Base-by-base conservation (phyloP, 2,113 vertebrate species). In the Clarias batrachus region DNA sequence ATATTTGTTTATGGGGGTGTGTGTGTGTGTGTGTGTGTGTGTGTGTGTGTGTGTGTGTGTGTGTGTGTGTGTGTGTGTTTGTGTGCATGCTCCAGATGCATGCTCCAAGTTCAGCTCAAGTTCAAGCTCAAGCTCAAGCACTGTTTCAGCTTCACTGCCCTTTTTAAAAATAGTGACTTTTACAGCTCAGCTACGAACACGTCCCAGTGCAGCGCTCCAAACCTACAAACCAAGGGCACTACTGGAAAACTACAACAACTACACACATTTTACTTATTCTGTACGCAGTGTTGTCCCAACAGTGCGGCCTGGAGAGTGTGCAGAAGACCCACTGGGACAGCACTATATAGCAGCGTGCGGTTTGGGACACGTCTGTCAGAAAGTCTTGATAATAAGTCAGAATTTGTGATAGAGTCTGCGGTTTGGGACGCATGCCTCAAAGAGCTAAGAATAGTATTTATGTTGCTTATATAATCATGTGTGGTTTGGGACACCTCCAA, bases 131-230 rank as follows among this genome's bases (percentile, higher is more conserved):
- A 48, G 48, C 48, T 48, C 48, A 48, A 48, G 19, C 27, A 23
- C 52, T 3, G 57, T 81, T 81, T 81, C 37, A 62, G 56, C 78
- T 62, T 27, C 27, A 21, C 56, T 62, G 78, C 56, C 33, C 78
- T 80, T 80, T 80, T 60, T 80, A 59, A 80, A 80, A 60, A 76
- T 62, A 60, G 78, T 80, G 16, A 21, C 56, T 59, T 80, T 80
- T 27, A 80, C 78, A 56, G n/a, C n/a, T 54, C 48, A 80, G 56
- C n/a, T 37, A 12, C 37, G 33, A 14, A 21, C 27, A 80, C 16
- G 21, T 60, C 78, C 27, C 57, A 23, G 54, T 30, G 54, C 56
- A 25, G 57, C 27, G 54, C 57, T 59, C 17, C 27, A 62, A 37
- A 80, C 56, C 54, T 4, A 0, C 56, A 37, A 60, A 60, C 56